A percentile compares a stretch with the other conserved stretches of the same genome.
phyloP scores from a whole-genome alignment of 2,888 invertebrate species.

The Drosophila multiciliata region DNA sequence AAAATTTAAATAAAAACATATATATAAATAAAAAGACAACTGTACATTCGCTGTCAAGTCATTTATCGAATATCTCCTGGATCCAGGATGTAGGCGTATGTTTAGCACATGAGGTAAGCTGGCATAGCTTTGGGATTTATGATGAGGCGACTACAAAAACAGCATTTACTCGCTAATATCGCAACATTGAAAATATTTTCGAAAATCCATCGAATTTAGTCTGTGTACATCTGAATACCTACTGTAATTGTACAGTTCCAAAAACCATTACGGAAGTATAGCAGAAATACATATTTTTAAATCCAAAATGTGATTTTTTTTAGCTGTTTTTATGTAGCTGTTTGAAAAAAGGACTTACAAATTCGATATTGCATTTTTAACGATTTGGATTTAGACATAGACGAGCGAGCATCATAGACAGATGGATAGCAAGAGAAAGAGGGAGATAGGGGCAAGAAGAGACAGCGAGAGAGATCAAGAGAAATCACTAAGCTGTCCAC shows the following conservation, averaged over 20 bases:
- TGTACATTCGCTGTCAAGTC: not conserved
- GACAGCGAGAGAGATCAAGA: constrained; percentile 2
- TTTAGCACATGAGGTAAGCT: constrained; percentile 49
- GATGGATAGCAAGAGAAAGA: constrained; percentile 6
- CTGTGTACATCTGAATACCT: not conserved
- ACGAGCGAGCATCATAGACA: not conserved
- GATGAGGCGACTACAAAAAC: constrained; percentile 17
- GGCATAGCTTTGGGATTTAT: constrained; percentile 27
- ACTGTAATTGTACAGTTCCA: not conserved
- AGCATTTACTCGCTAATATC: not conserved
- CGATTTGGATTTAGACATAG: not conserved
- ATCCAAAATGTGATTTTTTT: not conserved
- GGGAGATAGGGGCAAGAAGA: not conserved
- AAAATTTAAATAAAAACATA: not conserved
- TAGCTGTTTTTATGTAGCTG: not conserved
- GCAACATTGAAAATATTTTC: not conserved
- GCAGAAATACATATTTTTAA: not conserved
- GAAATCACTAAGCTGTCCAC: constrained; percentile 29
- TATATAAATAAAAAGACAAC: not conserved
- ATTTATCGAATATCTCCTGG: not conserved
- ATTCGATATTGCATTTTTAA: not conserved
- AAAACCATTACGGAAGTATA: not conserved
- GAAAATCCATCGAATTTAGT: not conserved
- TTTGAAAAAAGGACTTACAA: not conserved
- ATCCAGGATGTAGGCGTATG: constrained; percentile 60